These are phyloP conservation scores for Malurus alboscapulatus DNA, from an alignment of 2,113 vertebrate genomes.

Conservation along the genomic window DNA sequence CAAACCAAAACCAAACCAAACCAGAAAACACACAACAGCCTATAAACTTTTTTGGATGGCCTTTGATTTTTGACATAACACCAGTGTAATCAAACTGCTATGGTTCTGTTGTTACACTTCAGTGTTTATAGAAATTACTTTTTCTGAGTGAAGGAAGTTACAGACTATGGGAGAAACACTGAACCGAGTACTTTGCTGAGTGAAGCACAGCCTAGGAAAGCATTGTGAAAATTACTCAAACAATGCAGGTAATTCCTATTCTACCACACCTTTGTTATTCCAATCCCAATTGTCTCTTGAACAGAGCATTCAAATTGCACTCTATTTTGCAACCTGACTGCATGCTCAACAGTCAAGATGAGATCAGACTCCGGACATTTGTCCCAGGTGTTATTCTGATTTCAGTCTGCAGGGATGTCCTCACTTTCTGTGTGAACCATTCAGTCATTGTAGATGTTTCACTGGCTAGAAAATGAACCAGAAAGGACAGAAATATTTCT, in stretches of 20 bases:
- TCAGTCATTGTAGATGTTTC: not conserved
- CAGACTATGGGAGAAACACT: not conserved
- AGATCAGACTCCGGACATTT: not conserved
- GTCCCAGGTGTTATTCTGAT: not conserved
- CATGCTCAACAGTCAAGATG: not conserved
- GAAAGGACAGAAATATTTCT: not conserved
- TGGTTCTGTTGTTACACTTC: not conserved
- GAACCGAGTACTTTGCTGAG: not conserved
- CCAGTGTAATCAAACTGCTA: not conserved
- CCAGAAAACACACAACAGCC: not conserved
- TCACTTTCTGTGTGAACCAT: not conserved
- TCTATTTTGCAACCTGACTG: slow-evolving; percentile 21
- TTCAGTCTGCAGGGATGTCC: not conserved
- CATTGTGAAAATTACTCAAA: slow-evolving; percentile 11
- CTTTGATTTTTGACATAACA: not conserved
- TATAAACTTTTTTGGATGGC: not conserved
- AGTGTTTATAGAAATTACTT: not conserved
- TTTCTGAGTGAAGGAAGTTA: not conserved
- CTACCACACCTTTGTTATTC: slow-evolving; percentile 49
- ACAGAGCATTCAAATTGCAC: not conserved
- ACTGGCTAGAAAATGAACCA: not conserved
- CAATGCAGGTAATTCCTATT: slow-evolving; percentile 21
- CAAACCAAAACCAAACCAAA: not conserved
- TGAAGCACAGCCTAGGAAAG: not conserved
- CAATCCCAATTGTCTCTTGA: not conserved